These are phyloP conservation scores for Phortica okadai DNA, from an alignment of 2,888 invertebrate genomes.

Conservation along the genomic window DNA sequence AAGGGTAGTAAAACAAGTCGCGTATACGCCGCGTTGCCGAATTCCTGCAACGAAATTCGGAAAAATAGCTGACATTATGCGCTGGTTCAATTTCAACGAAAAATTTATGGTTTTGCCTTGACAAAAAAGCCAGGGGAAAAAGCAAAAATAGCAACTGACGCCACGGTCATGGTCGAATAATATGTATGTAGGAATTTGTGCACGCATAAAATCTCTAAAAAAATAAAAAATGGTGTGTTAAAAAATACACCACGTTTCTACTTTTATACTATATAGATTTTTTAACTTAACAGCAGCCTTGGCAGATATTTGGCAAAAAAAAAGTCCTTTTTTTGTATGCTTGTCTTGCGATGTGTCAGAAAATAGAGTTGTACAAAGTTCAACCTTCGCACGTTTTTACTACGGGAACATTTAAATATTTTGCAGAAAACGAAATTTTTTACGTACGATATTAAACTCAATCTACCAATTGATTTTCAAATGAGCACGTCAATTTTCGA, in stretches of 20 bases:
- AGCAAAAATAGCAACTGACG: background rate
- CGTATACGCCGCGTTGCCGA: too few species aligned
- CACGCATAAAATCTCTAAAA: background rate
- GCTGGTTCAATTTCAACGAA: background rate
- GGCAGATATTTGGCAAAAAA: slow-evolving; percentile 53
- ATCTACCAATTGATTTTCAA: slow-evolving; percentile 22
- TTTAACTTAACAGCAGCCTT: slow-evolving; percentile 35
- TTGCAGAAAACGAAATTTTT: slow-evolving; percentile 4
- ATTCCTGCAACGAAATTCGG: background rate
- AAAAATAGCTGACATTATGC: background rate
- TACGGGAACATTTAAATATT: background rate
- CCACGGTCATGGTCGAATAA: background rate
- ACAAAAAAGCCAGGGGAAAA: background rate
- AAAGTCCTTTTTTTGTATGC: background rate
- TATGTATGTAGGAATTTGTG: background rate
- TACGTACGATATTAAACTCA: slow-evolving; percentile 17
- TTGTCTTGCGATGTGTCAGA: background rate
- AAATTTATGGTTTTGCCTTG: background rate
- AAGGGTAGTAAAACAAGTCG: background rate
- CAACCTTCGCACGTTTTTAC: background rate
- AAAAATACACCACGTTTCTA: too few species aligned
- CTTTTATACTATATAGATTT: too few species aligned
- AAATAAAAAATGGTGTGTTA: too few species aligned
- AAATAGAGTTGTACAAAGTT: background rate
- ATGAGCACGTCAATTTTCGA: background rate